Percentiles rank a stretch among this genome's conserved stretches.
Conservation (phyloP, 2,113 vertebrate genomes). For the Barnardius zonarius region DNA sequence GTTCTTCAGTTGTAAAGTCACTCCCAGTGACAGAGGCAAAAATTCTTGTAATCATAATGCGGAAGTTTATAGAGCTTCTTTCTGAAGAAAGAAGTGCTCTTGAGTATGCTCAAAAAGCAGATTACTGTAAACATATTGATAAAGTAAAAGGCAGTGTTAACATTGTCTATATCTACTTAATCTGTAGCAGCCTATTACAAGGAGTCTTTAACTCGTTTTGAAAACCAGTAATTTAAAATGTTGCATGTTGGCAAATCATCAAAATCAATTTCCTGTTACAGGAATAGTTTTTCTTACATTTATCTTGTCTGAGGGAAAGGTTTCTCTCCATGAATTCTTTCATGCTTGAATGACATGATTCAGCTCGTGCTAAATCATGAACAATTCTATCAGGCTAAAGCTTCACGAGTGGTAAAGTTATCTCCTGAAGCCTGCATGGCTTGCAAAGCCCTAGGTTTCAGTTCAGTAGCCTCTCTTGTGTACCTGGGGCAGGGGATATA, state of each 20-base stretch:
- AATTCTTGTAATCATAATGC: neutral
- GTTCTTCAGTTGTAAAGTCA: neutral
- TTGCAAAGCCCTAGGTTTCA: neutral
- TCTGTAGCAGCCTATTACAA: neutral
- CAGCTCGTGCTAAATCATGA: neutral
- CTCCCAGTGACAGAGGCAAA: neutral
- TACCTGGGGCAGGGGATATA: neutral
- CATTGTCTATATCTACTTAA: neutral
- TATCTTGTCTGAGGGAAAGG: neutral
- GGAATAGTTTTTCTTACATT: neutral
- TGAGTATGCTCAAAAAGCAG: neutral
- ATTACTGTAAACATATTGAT: neutral
- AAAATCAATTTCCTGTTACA: neutral
- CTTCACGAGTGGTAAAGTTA: neutral
- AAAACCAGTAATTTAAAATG: neutral
- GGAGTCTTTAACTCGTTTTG: neutral
- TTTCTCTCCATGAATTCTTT: neutral
- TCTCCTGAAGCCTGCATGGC: neutral
- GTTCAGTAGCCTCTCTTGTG: neutral
- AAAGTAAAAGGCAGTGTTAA: neutral
- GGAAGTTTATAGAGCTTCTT: neutral
- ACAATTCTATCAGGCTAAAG: neutral
- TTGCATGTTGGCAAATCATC: neutral
- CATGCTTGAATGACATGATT: neutral
- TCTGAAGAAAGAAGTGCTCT: neutral